Evolutionary conservation across 2,888 invertebrate genomes (phyloP), one percentile per base, ranked within the genome.

Genomic region (Macrophya alboannulata): DNA sequence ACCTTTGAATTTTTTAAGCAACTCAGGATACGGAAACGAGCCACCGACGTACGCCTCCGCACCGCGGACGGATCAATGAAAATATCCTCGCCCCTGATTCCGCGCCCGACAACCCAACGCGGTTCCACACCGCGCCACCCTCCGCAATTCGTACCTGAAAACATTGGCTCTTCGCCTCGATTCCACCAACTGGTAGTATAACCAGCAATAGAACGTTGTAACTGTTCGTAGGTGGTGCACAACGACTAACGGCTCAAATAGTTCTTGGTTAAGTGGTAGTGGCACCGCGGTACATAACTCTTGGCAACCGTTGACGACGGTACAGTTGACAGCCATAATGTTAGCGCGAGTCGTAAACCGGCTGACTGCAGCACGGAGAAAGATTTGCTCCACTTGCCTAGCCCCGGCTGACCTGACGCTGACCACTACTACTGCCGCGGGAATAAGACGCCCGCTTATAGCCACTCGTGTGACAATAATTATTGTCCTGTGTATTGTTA

Each of bases 41-140:
- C 87, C 88, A 86, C 87, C 87, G 86, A 86, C 87, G 87, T 87
- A 89, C 90, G 90, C 91, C 90, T 90, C 90, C 91, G 89, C 90
- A 83, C 83, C 90, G 88, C 88, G 90, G 89, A 90, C 87, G 93
- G 93, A 93, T 93, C 93, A 93, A 93, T 93, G 93, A 93, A 92
- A 93, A 91, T 91, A 87, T 90, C 90, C 90, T 91, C 87, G 86
- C 87, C 59, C 88, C 86, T 90, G 88, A 89, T 89, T 89, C 87
- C 89, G 87, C 87, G 86, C 87, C 88, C 87, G 88, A 87, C 88
- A 88, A 88, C 84, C 87, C 79, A 82, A 79, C 51, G 65, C 76
- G 90, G 90, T 91, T 91, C 90, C 91, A 90, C 88, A 89, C 90
- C 91, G 91, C 92, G 90, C 90, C 91, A 91, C 87, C 89, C 88